These are phyloP conservation scores for Australoheros facetus DNA, from an alignment of 2,797 vertebrate species.

Conservation along the genomic window DNA sequence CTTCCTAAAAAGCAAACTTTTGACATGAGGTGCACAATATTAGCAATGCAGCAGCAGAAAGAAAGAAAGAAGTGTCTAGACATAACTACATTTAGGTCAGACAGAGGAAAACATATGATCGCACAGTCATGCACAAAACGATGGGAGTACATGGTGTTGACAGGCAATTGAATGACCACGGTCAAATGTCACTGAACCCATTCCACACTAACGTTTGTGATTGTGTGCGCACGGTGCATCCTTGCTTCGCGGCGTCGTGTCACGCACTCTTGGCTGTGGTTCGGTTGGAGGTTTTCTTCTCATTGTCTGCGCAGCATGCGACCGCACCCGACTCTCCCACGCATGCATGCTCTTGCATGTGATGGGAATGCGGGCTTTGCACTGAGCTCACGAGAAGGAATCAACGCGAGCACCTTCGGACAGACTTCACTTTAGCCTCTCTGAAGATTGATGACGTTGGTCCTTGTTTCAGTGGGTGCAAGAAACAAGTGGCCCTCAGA, in stretches of 20 bases:
- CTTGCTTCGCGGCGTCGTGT: slow-evolving; percentile 27
- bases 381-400: slow-evolving; percentile 40
- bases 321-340: slow-evolving; percentile 11
- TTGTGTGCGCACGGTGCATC: slow-evolving; percentile 30
- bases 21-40: slow-evolving; percentile 69
- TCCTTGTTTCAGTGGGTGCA: slow-evolving; percentile 60
- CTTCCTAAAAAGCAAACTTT: slow-evolving; percentile 78
- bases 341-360: slow-evolving; percentile 9
- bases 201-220: slow-evolving; percentile 37
- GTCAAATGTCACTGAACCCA: slow-evolving; percentile 73
- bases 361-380: slow-evolving; percentile 24
- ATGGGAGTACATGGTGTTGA: slow-evolving; percentile 55
- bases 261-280: slow-evolving; percentile 44
- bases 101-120: slow-evolving; percentile 73
- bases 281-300: slow-evolving; percentile 49
- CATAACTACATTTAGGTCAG: slow-evolving; percentile 73
- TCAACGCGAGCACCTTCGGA: slow-evolving; percentile 57
- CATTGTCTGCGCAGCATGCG: slow-evolving; percentile 56
- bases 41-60: slow-evolving; percentile 65
- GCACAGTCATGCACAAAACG: slow-evolving; percentile 59
- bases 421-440: slow-evolving; percentile 51
- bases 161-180: slow-evolving; percentile 41
- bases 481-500: slow-evolving; percentile 70
- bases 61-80: slow-evolving; percentile 77
- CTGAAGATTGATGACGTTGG: slow-evolving; percentile 70